Base-by-base conservation (phyloP, 2,797 vertebrate species). In the Tadarida brasiliensis region DNA sequence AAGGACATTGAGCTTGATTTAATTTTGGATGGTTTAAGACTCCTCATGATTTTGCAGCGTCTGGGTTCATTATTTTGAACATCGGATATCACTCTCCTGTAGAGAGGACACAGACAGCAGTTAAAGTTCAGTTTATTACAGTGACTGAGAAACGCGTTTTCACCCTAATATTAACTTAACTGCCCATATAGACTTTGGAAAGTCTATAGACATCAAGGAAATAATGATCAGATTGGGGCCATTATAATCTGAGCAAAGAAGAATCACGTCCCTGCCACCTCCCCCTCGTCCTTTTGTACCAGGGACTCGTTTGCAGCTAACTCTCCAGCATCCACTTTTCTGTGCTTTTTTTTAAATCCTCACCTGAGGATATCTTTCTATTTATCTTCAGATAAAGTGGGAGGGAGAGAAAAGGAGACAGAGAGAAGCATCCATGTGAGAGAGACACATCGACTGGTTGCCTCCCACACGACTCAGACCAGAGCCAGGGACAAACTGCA, bases 41-140 rank as follows among this genome's bases (percentile, higher is more conserved):
- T 11, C 39, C 14, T 67, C 9, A 0, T 8, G 59, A 54, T 16
- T 44, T 22, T 17, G 4, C 19, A 7, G 22, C 7, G 12, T 12
- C 56, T 12, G 8, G 22, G 22, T 33, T 77, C 61, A 51, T 70
- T 59, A 67, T 24, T 80, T 19, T 35, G 17, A 51, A 11, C 19
- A 9, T 7, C 0, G 1, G 15, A 5, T 14, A 14, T 80, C 49
- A 9, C 2, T 2, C 51, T 24, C 51, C 26, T 11, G 1, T 6
- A 39, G 80, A 56, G 63, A 35, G 2, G 5, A 16, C 12, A 4
- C 44, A n/a, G 9, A 11, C 0, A 7, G 47, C 22, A 14, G 59
- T 10, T 65, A 30, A 30, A 68, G 12, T 33, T 28, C 9, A 1
- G 5, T 20, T 28, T 14, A 35, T 7, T 19, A 0, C 33, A 17